These are phyloP conservation scores for Drosophila rellima DNA, from an alignment of 2,888 invertebrate genomes.

Conservation along the genomic window DNA sequence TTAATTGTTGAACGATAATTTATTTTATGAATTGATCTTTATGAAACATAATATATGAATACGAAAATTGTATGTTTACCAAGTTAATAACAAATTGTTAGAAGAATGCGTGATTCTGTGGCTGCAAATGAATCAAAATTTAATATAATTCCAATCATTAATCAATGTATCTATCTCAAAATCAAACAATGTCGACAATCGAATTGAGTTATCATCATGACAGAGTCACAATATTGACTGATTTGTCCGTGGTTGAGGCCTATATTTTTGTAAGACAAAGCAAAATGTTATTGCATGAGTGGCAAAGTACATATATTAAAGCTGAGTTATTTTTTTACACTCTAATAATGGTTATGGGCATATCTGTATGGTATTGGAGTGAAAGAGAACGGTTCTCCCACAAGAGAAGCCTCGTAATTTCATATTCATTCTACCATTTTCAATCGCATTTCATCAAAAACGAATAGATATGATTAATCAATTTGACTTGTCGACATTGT, in stretches of 20 bases:
- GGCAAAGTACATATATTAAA: slow-evolving; percentile 46
- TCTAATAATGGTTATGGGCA: slow-evolving; percentile 62
- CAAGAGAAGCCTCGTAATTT: slow-evolving; percentile 28
- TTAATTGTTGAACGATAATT: slow-evolving; percentile 65
- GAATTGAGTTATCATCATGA: slow-evolving; percentile 19
- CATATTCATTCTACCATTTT: slow-evolving; percentile 36
- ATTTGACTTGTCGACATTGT: slow-evolving; percentile 37
- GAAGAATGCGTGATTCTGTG: slow-evolving; percentile 67
- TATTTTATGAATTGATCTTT: slow-evolving; percentile 37
- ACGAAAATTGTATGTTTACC: slow-evolving; percentile 38
- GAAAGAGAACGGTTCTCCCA: slow-evolving; percentile 58
- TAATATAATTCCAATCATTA: slow-evolving; percentile 6
- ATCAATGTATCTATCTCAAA: slow-evolving; percentile 3
- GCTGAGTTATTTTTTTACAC: slow-evolving; percentile 73
- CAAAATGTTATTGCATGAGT: slow-evolving; percentile 69
- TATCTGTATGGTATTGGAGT: slow-evolving; percentile 70
- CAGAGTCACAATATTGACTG: slow-evolving; percentile 17
- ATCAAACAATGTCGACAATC: slow-evolving; percentile 32
- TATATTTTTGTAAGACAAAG: slow-evolving; percentile 56
- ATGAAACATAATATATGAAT: slow-evolving; percentile 38
- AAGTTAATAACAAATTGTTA: slow-evolving; percentile 4
- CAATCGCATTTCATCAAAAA: slow-evolving; percentile 10
- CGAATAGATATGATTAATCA: background rate
- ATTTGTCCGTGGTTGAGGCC: slow-evolving; percentile 56
- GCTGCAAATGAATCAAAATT: background rate